A percentile compares a stretch with the other conserved stretches of the same genome.
Evolutionary conservation across 92 coral and sea anemone genomes (phyloP).

Genomic region (Siderastrea siderea): DNA sequence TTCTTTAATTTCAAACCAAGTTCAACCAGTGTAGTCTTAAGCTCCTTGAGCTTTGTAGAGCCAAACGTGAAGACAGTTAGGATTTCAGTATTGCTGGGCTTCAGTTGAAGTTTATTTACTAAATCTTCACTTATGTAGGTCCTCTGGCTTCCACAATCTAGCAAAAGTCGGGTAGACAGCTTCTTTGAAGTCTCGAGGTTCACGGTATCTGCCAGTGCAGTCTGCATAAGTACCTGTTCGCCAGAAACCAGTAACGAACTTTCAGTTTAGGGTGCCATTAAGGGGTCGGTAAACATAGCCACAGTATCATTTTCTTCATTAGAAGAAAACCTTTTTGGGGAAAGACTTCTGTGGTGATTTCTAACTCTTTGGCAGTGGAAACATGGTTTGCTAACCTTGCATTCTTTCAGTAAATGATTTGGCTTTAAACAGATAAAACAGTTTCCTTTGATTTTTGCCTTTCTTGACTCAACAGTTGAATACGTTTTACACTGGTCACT

Average conservation of each 20-base stretch:
- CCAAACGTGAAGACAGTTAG: conserved; percentile 3
- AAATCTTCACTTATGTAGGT: too few species aligned
- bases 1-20: background rate
- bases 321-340: background rate
- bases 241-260: background rate
- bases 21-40: conserved; percentile 21
- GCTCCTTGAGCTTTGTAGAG: background rate
- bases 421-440: background rate
- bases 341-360: conserved; percentile 24
- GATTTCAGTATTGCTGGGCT: conserved; percentile 8
- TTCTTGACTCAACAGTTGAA: conserved; percentile 23
- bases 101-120: too few species aligned
- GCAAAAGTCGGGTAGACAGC: background rate
- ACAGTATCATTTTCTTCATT: too few species aligned
- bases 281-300: background rate
- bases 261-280: background rate
- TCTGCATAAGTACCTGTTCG: too few species aligned
- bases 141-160: background rate
- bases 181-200: background rate
- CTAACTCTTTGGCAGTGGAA: background rate
- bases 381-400: background rate
- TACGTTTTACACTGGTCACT: conserved; percentile 23
- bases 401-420: conserved; percentile 38
- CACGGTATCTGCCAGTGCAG: background rate
- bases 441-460: too few species aligned